Evolutionary conservation across 2,888 invertebrate species (phyloP), one percentile per base, ranked within the genome.

Genomic region (Thumatha senex): DNA sequence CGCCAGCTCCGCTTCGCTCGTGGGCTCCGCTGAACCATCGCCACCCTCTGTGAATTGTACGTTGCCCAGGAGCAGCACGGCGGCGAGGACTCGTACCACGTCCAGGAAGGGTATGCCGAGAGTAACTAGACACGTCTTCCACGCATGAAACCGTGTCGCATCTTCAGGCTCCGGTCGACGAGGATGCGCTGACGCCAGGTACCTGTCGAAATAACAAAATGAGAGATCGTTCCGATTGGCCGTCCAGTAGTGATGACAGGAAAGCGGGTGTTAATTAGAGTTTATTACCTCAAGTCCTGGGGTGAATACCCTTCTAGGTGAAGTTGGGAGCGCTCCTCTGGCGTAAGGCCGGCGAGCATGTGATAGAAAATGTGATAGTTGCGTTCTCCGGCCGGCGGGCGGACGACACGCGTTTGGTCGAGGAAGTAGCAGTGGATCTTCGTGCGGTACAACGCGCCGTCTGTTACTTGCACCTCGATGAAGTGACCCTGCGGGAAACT

Each of bases 331-430:
- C 67, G 96, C 95, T 98, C 98, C 65, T 98, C 98, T 47, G 94
- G 90, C 39, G 96, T 95, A 24, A 98, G 93, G 0, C 98, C 98
- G 13, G 98, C 97, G 70, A 98, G 92, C 87, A 98, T 95, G 92
- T 98, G 98, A 91, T 98, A 98, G 92, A 98, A 98, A 73, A 98
- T 98, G 84, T 98, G 98, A 87, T 98, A 98, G 91, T 98, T 98
- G 81, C 97, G 97, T 89, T 98, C 98, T 75, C 95, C 95, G 12
- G 95, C 93, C 68, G 96, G 92, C 15, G 97, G 97, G 34, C 95
- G 93, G 63, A 98, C 97, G 47, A 98, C 98, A 57, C 98, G 94
- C 44, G 97, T 97, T 91, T 98, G 97, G 82, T 98, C 98, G 77
- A 98, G 92, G 86, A 98, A 98, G 86, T 98, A 98, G 86, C 98